These are phyloP conservation scores for Ooceraea biroi DNA, from an alignment of 1,140 invertebrate genomes.

Conservation along the genomic window DNA sequence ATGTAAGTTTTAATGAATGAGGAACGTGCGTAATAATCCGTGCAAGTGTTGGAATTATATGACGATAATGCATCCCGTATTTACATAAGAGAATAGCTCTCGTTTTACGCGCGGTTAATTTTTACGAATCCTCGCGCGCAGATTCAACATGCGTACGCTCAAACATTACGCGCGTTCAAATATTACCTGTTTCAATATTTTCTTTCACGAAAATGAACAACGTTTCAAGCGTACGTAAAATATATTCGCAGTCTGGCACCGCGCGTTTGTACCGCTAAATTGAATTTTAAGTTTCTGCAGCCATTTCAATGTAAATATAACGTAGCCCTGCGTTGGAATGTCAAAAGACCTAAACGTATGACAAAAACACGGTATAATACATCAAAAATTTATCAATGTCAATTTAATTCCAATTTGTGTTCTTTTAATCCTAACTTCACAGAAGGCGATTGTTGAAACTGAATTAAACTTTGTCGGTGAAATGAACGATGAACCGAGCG, in stretches of 20 bases:
- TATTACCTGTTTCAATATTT: constrained; percentile 52
- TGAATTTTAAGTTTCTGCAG: constrained; percentile 9
- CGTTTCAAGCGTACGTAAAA: background rate
- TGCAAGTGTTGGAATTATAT: background rate
- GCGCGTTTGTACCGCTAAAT: constrained; percentile 5
- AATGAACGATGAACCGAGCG: background rate
- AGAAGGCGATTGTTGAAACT: background rate
- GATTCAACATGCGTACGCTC: background rate
- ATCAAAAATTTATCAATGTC: background rate
- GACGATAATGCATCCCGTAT: constrained; percentile 19
- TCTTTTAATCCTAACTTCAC: background rate
- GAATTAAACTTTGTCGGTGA: background rate
- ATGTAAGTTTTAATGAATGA: background rate
- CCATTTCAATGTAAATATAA: background rate
- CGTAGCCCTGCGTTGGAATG: background rate
- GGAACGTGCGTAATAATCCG: constrained; percentile 1
- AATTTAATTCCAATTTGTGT: background rate
- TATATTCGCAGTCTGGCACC: background rate
- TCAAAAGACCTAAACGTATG: background rate
- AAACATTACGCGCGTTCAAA: constrained; percentile 40
- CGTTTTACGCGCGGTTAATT: constrained; percentile 23
- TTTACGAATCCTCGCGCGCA: background rate
- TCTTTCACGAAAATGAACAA: constrained; percentile 5
- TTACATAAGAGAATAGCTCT: constrained; percentile 27
- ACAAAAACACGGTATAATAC: background rate